Percentiles rank a stretch among this genome's conserved stretches.
These are phyloP conservation scores for Pteronotus mesoamericanus DNA, from an alignment of 2,797 vertebrate species.

Conservation along the genomic window DNA sequence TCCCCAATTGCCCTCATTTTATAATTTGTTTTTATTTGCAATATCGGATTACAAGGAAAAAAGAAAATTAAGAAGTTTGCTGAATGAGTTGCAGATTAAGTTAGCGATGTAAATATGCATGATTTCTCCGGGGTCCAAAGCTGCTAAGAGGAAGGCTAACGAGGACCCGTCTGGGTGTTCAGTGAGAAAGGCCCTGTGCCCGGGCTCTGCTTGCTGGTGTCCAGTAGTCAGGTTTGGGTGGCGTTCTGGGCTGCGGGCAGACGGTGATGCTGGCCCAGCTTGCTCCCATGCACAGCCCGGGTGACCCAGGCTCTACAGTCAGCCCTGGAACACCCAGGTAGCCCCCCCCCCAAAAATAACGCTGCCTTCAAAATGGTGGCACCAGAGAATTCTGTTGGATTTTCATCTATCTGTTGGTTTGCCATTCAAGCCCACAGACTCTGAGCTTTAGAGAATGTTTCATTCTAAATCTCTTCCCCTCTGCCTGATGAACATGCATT, in stretches of 20 bases:
- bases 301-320: background rate
- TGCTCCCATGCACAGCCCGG: background rate
- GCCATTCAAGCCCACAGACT: background rate
- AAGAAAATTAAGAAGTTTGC: background rate
- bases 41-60: background rate
- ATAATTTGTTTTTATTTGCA: slow-evolving; percentile 19
- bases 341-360: background rate
- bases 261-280: background rate
- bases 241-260: background rate
- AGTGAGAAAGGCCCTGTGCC: background rate
- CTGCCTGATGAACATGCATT: background rate
- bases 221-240: background rate
- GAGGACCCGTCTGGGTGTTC: background rate
- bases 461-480: background rate
- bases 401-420: background rate
- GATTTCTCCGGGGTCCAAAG: slow-evolving; percentile 3
- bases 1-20: background rate
- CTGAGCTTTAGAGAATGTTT: background rate
- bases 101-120: slow-evolving; percentile 45
- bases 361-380: background rate
- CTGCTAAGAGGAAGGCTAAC: background rate
- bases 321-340: background rate
- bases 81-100: slow-evolving; percentile 7
- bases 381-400: background rate
- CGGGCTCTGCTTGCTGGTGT: background rate